Evolutionary conservation across 1,140 invertebrate species (phyloP), one percentile per base, ranked within the genome.

Genomic region (Psix sp.): DNA sequence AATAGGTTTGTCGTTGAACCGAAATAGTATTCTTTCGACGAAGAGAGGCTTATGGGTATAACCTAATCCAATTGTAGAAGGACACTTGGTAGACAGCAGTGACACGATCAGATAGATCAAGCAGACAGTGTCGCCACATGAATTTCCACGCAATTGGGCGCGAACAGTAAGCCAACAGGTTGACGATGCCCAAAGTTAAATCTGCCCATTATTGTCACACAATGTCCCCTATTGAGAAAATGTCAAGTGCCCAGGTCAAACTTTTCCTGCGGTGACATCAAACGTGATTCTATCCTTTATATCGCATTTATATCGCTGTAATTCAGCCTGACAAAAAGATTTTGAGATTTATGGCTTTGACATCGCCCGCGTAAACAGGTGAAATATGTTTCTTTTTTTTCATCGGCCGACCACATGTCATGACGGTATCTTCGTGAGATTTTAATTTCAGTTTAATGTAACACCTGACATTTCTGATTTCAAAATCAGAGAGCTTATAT

Each of bases 71-170:
- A 59, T 57, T 68, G 57, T 31, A 36, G 18, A 21, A 33, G 45
- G 40, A 68, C 52, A 49, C 16, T 56, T 52, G 59, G 33, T 40
- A 48, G 38, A 63, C 40, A 16, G 29, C 11, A 16, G 24, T 45
- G 65, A 66, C 45, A 68, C 18, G 59, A 51, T 54, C 51, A 31
- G 40, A 65, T 43, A 54, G 38, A 67, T 52, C 16, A 29, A 42
- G 1, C n/a, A 57, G 56, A 51, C 51, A 46, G 43, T 70, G 67
- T 70, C 66, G 54, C 65, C 65, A 40, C 29, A 60, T 29, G 20
- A 17, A 26, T 76, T 76, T 76, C 66, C 73, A 76, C 73, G 66
- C 73, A 76, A 76, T 71, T 66, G 66, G 60, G 62, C 65, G 60
- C 49, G 48, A 60, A 68, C 18, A 59, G 59, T 54, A 59, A 40